Base-by-base conservation (phyloP, 2,113 vertebrate species). In the Equus quagga region DNA sequence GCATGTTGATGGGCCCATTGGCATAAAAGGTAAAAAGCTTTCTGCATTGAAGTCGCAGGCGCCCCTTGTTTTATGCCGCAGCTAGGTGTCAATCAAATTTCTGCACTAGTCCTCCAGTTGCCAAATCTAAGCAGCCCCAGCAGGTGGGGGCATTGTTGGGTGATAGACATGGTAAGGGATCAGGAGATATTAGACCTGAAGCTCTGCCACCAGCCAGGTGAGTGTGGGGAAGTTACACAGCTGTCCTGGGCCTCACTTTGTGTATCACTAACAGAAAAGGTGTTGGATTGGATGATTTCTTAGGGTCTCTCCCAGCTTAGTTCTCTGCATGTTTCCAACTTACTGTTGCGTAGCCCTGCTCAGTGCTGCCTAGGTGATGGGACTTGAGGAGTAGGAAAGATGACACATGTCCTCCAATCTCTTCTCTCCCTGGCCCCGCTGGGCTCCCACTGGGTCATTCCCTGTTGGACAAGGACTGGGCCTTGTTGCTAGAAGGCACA, bases 391-490 rank as follows among this genome's bases (percentile, higher is more conserved):
- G n/a, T 7, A 51, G 82, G 62, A 36, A 93, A 18, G 31, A 49
- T 2, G 2, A 60, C 7, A 12, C 8, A 2, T 5, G 28, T 4
- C 33, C 33, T 65, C 64, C 54, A 6, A 4, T 6, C 51, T 28
- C 64, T 15, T 36, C 46, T 79, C 46, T 78, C 15, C 24, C 9
- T 19, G 36, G 33, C 36, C 60, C 36, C 2, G 4, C 9, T 9
- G 51, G 31, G 49, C 9, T 13, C 28, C 24, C 5, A 1, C 33
- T 1, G 3, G 0, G 0, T 64, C 14, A 26, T 58, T 69, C 36
- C 44, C 36, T 15, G 1, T 1, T 6, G 64, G 75, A 21, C 14
- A 24, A 82, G n/a, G 28, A 2, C 91, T 58, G 7, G 14, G 24
- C 72, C 44, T n/a, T 6, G 8, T 54, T 65, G 9, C 24, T 6